Evolutionary conservation across 2,888 invertebrate species (phyloP).

Genomic region (Alsophila aescularia): DNA sequence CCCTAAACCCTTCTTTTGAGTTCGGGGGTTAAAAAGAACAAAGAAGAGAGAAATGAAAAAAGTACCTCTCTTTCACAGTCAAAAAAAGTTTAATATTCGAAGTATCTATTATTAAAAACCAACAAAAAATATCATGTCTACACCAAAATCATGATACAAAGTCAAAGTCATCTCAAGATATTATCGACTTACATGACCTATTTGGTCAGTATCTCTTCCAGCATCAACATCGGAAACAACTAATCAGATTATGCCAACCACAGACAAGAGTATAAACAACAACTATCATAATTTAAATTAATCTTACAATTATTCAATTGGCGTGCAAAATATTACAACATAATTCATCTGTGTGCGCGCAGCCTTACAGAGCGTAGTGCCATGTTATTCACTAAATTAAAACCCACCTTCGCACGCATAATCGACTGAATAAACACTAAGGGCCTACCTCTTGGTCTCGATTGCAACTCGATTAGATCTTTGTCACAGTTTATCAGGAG

Average conservation of each 20-base stretch:
- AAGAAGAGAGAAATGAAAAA: too few relatives aligned
- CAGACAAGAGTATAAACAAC: conserved; percentile 27
- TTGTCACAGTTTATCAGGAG: neutral
- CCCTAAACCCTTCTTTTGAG: too few relatives aligned
- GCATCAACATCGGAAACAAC: conserved; percentile 6
- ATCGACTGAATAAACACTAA: conserved; percentile 64
- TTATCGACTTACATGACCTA: too few relatives aligned
- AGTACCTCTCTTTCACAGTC: too few relatives aligned
- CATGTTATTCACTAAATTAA: conserved; percentile 70
- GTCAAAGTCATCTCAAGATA: too few relatives aligned
- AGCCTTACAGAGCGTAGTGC: conserved; percentile 46
- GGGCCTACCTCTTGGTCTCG: conserved; percentile 43
- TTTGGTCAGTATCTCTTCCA: neutral
- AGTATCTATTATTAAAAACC: too few relatives aligned
- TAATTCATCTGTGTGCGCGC: conserved; percentile 34
- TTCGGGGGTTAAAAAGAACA: too few relatives aligned
- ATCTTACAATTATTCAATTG: conserved; percentile 36
- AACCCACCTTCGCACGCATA: conserved; percentile 66
- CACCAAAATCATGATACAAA: too few relatives aligned
- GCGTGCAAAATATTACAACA: conserved; percentile 36
- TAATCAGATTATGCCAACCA: conserved; percentile 11
- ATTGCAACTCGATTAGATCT: conserved; percentile 26
- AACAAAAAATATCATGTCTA: too few relatives aligned
- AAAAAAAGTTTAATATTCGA: too few relatives aligned
- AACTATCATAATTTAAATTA: conserved; percentile 32